Conservation (phyloP, 2,888 invertebrate genomes). For the Syrphus vitripennis region DNA sequence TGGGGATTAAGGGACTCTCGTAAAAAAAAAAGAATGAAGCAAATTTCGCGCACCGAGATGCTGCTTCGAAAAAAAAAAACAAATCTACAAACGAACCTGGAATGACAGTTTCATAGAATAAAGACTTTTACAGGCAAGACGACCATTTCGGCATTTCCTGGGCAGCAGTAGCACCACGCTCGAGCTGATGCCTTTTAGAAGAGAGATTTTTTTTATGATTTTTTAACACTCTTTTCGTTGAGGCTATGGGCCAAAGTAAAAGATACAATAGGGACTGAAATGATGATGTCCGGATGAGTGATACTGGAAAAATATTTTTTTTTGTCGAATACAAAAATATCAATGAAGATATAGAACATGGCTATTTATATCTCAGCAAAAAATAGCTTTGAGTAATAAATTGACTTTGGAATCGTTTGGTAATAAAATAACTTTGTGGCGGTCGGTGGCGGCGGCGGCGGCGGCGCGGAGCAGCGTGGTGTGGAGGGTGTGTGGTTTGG, state of each 20-base stretch:
- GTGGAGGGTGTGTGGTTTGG: no score
- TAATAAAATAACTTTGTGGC: slow-evolving; percentile 32
- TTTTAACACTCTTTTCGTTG: slow-evolving; percentile 26
- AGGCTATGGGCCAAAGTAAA: slow-evolving; percentile 4
- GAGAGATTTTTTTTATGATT: slow-evolving; percentile 37
- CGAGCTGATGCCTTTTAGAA: slow-evolving; percentile 13
- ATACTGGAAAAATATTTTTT: not conserved
- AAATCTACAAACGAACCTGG: slow-evolving; percentile 37
- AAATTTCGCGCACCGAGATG: slow-evolving; percentile 7
- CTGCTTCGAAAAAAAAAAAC: not conserved
- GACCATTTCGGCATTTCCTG: not conserved
- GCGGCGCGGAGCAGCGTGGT: not conserved
- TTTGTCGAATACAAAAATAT: not conserved
- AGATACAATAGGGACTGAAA: slow-evolving; percentile 16
- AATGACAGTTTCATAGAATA: slow-evolving; percentile 49
- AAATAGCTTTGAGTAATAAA: slow-evolving; percentile 49
- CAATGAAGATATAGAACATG: not conserved
- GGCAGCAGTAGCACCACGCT: slow-evolving; percentile 5
- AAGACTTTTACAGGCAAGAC: not conserved
- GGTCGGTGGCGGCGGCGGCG: not conserved
- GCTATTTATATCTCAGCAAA: not conserved
- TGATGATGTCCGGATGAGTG: slow-evolving; percentile 28
- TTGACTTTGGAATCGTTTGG: slow-evolving; percentile 54
- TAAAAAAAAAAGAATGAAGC: slow-evolving; percentile 24
- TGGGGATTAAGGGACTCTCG: slow-evolving; percentile 64